These are phyloP conservation scores for Epistrophe eligans DNA, from an alignment of 2,888 invertebrate genomes.

Conservation along the genomic window DNA sequence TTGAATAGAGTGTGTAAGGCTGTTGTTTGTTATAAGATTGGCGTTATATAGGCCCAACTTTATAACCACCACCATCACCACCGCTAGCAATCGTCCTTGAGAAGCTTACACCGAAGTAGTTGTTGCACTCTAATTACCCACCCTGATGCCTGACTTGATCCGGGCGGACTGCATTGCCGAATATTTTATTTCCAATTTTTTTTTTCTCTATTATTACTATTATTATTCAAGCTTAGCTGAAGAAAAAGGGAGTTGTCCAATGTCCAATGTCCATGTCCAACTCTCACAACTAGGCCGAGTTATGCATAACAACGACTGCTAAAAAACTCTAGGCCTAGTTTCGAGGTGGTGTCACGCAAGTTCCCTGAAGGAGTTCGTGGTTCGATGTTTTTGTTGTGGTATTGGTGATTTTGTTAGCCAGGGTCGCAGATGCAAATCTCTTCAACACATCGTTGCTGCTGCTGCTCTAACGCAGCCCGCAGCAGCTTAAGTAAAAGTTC, in stretches of 20 bases:
- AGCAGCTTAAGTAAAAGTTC: slow-evolving; percentile 71
- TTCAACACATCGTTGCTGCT: slow-evolving; percentile 2
- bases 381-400: slow-evolving; percentile 13
- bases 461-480: neutral
- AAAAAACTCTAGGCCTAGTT: slow-evolving; percentile 66
- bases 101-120: slow-evolving; percentile 62
- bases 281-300: slow-evolving; percentile 70
- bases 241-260: slow-evolving; percentile 70
- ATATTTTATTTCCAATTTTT: slow-evolving; percentile 56
- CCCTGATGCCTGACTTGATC: slow-evolving; percentile 52
- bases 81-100: slow-evolving; percentile 62
- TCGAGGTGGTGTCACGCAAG: slow-evolving; percentile 69
- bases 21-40: slow-evolving; percentile 11
- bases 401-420: slow-evolving; percentile 54
- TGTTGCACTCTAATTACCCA: slow-evolving; percentile 73
- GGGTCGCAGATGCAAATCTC: slow-evolving; percentile 73
- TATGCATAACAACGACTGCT: slow-evolving; percentile 62
- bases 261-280: slow-evolving; percentile 50
- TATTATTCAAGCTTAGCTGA: slow-evolving; percentile 20
- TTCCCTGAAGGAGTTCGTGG: slow-evolving; percentile 73
- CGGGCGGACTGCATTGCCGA: slow-evolving; percentile 68
- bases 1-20: slow-evolving; percentile 12
- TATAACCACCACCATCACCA: slow-evolving; percentile 32
- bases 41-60: slow-evolving; percentile 56
- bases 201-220: slow-evolving; percentile 4